A percentile compares a stretch with the other conserved stretches of the same genome.
Conservation (phyloP, 2,888 invertebrate genomes). For the Gymnoscelis rufifasciata region DNA sequence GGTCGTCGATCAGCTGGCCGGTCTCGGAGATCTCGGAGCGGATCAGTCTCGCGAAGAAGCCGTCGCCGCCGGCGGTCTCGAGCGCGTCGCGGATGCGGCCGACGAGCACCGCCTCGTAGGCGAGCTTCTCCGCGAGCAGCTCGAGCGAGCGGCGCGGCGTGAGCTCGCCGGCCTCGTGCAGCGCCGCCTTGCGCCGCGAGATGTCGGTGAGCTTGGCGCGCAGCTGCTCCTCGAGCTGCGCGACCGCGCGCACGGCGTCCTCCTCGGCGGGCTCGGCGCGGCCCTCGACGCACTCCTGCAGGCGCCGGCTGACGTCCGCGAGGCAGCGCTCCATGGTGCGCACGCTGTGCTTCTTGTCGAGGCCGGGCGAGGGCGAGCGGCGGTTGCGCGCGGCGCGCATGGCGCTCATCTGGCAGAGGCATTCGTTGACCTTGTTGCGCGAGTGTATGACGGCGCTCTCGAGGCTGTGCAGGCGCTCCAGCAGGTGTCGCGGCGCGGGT, state of each 20-base stretch:
- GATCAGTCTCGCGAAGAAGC: slow-evolving; percentile 80
- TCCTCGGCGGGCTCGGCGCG: slow-evolving; percentile 52
- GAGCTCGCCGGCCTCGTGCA: slow-evolving; percentile 83
- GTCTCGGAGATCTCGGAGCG: slow-evolving; percentile 86
- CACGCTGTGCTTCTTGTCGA: slow-evolving; percentile 82
- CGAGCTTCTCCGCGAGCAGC: slow-evolving; percentile 87
- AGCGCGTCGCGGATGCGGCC: slow-evolving; percentile 84
- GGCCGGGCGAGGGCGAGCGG: slow-evolving; percentile 81
- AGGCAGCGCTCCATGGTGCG: slow-evolving; percentile 82
- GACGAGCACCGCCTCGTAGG: slow-evolving; percentile 87
- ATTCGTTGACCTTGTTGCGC: slow-evolving; percentile 83
- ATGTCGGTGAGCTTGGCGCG: slow-evolving; percentile 84
- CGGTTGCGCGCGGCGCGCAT: slow-evolving; percentile 81
- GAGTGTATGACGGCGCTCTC: slow-evolving; percentile 82
- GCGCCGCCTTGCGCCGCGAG: slow-evolving; percentile 81
- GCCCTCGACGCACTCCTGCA: slow-evolving; percentile 76
- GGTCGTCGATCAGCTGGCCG: slow-evolving; percentile 85
- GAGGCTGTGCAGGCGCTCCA: slow-evolving; percentile 79
- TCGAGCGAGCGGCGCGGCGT: slow-evolving; percentile 83
- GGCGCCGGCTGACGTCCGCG: slow-evolving; percentile 80
- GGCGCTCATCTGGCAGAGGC: slow-evolving; percentile 81
- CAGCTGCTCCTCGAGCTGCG: slow-evolving; percentile 83
- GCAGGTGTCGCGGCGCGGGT: slow-evolving; percentile 75
- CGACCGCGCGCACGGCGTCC: slow-evolving; percentile 80
- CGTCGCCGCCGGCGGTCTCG: slow-evolving; percentile 76